Base-by-base conservation (phyloP, 2,113 vertebrate species). In the Nothoprocta pentlandii region DNA sequence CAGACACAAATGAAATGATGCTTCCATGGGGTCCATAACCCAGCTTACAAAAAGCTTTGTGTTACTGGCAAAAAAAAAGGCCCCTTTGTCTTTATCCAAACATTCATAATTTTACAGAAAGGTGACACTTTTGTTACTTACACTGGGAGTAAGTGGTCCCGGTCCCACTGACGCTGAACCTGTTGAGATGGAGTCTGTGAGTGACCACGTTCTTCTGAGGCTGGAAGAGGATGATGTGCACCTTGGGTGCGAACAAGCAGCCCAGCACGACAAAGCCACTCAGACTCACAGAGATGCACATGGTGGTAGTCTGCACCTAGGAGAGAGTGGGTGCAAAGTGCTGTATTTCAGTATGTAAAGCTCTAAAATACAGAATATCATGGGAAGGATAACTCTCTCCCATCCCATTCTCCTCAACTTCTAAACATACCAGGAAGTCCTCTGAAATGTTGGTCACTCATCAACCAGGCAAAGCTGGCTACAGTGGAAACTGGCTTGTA, bases 131-230 rank as follows among this genome's bases (percentile, higher is more conserved):
- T 85, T 19, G 28, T 56, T 97, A 98, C 98, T 98, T 97, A 99
- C 99, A 99, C 63, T 99, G 99, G 39, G 99, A 99, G 44, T 99
- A 99, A 2, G 98, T 98, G 86, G 99, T 99, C 53, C 98, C 98
- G 4, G 99, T 98, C 32, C 99, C 99, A 8, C 99, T 99, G 97
- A 99, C 99, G 36, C 99, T 99, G 98, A 99, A 99, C 92, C 99
- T 98, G 96, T 99, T 99, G 96, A 99, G 98, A 92, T 99, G 99
- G 47, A 99, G 98, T 68, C 99, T 98, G 97, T 99, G 99, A 39
- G 98, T 99, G 94, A 99, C 98, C 95, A 99, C 99, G 4, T 99
- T 99, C 98, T 99, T 99, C 98, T 99, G 99, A 46, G 99, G 99
- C 96, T 99, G 99, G 95, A 99, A 99, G 96, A 99, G 98, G 97